Percentiles rank a stretch among this genome's conserved stretches.
These are phyloP conservation scores for Oncorhynchus kisutch DNA, from an alignment of 2,113 vertebrate genomes.

Conservation along the genomic window DNA sequence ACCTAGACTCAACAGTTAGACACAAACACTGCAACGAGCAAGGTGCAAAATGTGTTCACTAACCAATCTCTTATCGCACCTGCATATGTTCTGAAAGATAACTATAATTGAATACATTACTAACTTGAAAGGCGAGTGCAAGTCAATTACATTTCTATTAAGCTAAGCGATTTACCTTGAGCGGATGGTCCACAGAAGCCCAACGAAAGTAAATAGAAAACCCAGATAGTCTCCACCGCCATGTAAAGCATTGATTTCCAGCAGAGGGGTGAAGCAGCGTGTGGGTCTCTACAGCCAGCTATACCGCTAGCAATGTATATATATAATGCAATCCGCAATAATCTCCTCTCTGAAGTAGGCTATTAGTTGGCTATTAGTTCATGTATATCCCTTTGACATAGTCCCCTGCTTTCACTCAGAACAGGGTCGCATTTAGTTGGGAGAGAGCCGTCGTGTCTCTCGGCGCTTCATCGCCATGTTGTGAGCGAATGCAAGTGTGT, in stretches of 20 bases:
- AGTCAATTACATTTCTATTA: constrained; percentile 7
- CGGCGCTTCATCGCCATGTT: constrained; percentile 81
- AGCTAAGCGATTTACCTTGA: constrained; percentile 69
- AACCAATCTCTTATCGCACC: constrained; percentile 24
- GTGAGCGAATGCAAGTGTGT: constrained; percentile 71
- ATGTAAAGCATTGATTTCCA: constrained; percentile 77
- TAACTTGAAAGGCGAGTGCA: constrained; percentile 10
- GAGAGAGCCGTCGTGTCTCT: constrained; percentile 75
- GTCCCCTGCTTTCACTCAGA: constrained; percentile 41
- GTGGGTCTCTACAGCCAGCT: constrained; percentile 52
- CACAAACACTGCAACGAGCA: constrained; percentile 43
- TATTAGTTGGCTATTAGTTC: constrained; percentile 29
- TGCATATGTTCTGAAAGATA: constrained; percentile 22
- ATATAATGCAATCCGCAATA: constrained; percentile 62
- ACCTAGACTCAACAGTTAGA: background rate
- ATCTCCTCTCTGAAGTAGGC: constrained; percentile 49
- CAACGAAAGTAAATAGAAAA: constrained; percentile 75
- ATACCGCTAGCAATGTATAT: constrained; percentile 63
- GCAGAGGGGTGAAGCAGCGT: constrained; percentile 58
- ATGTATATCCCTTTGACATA: constrained; percentile 36
- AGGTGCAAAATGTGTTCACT: constrained; percentile 56
- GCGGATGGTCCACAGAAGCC: constrained; percentile 62
- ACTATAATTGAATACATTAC: constrained; percentile 21
- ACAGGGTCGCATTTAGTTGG: constrained; percentile 40
- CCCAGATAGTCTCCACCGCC: constrained; percentile 76